A percentile compares a stretch with the other conserved stretches of the same genome.
Evolutionary conservation across 1,140 invertebrate species (phyloP).

Genomic region (Diachasma alloeum): DNA sequence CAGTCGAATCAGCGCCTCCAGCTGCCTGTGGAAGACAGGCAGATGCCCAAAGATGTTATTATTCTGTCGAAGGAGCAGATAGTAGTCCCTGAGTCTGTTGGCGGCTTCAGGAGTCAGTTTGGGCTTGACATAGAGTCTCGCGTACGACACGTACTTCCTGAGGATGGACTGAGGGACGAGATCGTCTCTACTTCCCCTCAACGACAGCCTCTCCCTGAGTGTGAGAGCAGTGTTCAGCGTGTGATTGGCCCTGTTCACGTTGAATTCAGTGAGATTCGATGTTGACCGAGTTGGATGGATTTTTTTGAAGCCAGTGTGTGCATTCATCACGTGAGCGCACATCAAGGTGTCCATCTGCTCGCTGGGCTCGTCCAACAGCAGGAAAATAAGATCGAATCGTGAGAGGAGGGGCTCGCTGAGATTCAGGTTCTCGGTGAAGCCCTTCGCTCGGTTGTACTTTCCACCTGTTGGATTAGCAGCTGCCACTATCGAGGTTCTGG

Average conservation of each 20-base stretch:
- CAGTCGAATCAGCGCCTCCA: constrained; percentile 88
- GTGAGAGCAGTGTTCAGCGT: neutral
- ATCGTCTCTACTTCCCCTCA: neutral
- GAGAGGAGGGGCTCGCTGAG: constrained; percentile 86
- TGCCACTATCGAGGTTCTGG: constrained; percentile 85
- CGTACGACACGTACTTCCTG: constrained; percentile 92
- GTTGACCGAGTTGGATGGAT: constrained; percentile 11
- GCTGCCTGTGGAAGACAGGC: constrained; percentile 84
- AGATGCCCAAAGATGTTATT: constrained; percentile 70
- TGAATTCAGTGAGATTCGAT: constrained; percentile 24
- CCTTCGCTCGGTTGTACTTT: constrained; percentile 88
- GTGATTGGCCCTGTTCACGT: neutral
- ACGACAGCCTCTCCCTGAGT: neutral
- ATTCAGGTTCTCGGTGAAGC: constrained; percentile 89
- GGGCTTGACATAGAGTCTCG: constrained; percentile 87
- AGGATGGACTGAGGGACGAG: constrained; percentile 8
- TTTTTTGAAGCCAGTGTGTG: constrained; percentile 64
- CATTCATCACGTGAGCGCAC: constrained; percentile 82
- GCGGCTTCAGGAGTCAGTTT: constrained; percentile 77
- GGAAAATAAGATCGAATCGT: constrained; percentile 93
- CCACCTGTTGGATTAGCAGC: constrained; percentile 92
- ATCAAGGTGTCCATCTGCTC: constrained; percentile 79
- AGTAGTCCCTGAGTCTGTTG: constrained; percentile 79
- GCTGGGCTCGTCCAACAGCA: constrained; percentile 87
- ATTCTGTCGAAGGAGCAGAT: constrained; percentile 78